Conservation (phyloP, 2,888 invertebrate genomes). For the Drosophila maculinotata region DNA sequence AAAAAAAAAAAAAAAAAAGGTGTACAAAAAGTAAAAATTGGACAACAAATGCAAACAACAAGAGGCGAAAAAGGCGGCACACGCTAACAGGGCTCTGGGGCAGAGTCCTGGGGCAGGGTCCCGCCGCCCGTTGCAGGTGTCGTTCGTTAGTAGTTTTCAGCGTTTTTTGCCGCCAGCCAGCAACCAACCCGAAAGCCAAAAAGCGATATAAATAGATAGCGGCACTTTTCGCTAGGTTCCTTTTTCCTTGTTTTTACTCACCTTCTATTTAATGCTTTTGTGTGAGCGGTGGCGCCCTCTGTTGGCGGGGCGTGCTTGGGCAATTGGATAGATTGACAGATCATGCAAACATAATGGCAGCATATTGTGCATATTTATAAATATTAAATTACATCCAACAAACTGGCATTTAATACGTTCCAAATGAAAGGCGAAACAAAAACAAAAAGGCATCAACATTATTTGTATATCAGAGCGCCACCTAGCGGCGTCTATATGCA, state of each 20-base stretch:
- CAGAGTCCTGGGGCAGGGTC: constrained; percentile 6
- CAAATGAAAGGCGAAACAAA: background rate
- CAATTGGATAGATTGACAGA: constrained; percentile 77
- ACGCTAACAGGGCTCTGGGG: constrained; percentile 32
- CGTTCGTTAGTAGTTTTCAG: constrained; percentile 78
- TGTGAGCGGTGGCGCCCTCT: constrained; percentile 1
- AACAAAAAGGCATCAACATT: constrained; percentile 1
- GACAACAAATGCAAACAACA: constrained; percentile 68
- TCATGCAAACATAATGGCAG: constrained; percentile 80
- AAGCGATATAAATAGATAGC: constrained; percentile 79
- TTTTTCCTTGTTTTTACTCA: constrained; percentile 25
- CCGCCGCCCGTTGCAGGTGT: constrained; percentile 62
- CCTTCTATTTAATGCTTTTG: constrained; percentile 24
- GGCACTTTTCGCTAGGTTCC: constrained; percentile 62
- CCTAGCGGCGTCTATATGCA: constrained; percentile 17
- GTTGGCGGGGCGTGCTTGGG: constrained; percentile 27
- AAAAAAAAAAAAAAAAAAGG: constrained; percentile 16
- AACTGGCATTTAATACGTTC: constrained; percentile 51
- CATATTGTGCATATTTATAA: constrained; percentile 72
- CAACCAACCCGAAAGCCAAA: constrained; percentile 69
- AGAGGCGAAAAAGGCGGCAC: constrained; percentile 48
- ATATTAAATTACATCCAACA: constrained; percentile 77
- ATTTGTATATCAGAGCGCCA: constrained; percentile 18
- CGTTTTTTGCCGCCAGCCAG: constrained; percentile 65
- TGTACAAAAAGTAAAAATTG: constrained; percentile 37